Base-by-base conservation (phyloP, 2,797 vertebrate genomes). In the Heliangelus exortis region DNA sequence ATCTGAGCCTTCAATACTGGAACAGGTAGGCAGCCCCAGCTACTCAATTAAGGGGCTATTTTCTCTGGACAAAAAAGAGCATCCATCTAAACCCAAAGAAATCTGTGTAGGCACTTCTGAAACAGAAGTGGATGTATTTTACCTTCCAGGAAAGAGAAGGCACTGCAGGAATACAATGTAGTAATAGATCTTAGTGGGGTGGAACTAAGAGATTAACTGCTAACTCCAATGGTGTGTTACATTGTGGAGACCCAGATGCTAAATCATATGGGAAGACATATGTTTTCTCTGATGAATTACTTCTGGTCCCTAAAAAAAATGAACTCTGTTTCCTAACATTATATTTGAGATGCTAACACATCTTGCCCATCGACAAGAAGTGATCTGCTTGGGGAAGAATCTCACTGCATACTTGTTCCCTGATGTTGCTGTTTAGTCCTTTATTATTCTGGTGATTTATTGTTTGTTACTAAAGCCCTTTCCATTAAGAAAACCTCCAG, bases 211-310 rank as follows among this genome's bases (percentile, higher is more conserved):
- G 47, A 55, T 88, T 93, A 91, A 91, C 73, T 74, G 63, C 57
- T 48, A 48, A 78, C 83, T 95, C 75, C 89, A 82, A 0, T 28
- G 34, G 41, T 68, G 43, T 73, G 65, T 76, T 83, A 47, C 59
- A 65, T 54, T 0, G 0, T 5, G 2, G 71, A 93, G 66, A 41
- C 55, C 39, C 90, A 89, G 82, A 89, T 82, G 88, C 50, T 91
- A 84, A 91, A 90, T 96, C 88, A 74, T 91, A 87, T 83, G 96
- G 68, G 82, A 87, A 93, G 57, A 62, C 82, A 91, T 82, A 90
- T 90, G 91, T 65, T 95, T 85, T 19, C 36, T 84, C 72, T 72
- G 72, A 91, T 89, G 50, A 94, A 95, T 96, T 95, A 91, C n/a
- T 48, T 77, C 63, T 85, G 47, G 45, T 71, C 25, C n/a, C 57